A percentile compares a stretch with the other conserved stretches of the same genome.
Evolutionary conservation across 2,888 invertebrate genomes (phyloP).

Genomic region (Drepana falcataria): DNA sequence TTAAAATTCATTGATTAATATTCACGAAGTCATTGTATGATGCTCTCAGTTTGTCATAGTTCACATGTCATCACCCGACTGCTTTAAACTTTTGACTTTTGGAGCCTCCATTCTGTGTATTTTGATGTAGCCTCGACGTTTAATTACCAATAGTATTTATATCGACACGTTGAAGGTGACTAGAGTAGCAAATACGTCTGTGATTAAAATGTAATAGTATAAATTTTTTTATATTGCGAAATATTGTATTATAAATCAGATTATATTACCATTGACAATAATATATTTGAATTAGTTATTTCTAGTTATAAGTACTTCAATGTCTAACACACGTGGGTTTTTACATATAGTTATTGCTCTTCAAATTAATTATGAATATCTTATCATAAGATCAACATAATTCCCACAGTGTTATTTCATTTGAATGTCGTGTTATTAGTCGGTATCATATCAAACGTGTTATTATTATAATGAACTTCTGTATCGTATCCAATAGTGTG

Average conservation of each 20-base stretch:
- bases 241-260: background rate
- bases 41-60: constrained; percentile 30
- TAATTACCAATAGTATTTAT: background rate
- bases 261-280: background rate
- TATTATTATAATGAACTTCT: background rate
- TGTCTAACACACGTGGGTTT: background rate
- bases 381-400: constrained; percentile 14
- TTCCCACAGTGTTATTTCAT: constrained; percentile 14
- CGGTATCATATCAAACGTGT: constrained; percentile 4
- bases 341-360: background rate
- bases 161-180: background rate
- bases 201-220: too few relatives aligned
- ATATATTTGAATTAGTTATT: too few relatives aligned
- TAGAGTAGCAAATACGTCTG: background rate
- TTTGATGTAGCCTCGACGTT: background rate
- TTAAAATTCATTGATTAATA: background rate
- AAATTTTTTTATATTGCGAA: too few relatives aligned
- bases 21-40: background rate
- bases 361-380: background rate
- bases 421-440: constrained; percentile 25
- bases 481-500: background rate
- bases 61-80: constrained; percentile 13
- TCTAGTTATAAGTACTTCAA: background rate
- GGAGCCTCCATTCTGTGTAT: background rate
- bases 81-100: background rate